Base-by-base conservation (phyloP, 92 coral and sea anemone genomes). In the Galaxea fascicularis region DNA sequence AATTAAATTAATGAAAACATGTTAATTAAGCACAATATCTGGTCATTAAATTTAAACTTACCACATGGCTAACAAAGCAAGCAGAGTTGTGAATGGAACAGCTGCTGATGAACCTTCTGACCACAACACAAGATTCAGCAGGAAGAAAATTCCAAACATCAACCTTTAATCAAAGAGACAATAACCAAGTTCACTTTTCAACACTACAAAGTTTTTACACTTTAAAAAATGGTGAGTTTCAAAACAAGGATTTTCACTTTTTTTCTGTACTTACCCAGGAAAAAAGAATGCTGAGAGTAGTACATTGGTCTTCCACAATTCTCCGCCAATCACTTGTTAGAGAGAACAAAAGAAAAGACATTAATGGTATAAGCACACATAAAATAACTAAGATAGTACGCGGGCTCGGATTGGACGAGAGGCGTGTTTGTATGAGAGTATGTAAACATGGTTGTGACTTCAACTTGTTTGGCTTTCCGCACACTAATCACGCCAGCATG, bases 251-350 rank as follows among this genome's bases (percentile, higher is more conserved):
- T 56, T 49, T 44, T 7, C 53, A 18, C n/a, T 20, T 58, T 45
- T 30, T 26, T 14, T 46, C 39, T 14, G 0, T 46, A 89, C 97
- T 83, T 89, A 96, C 99, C 99, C 99, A 73, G 99, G 99, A 57
- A 96, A 89, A 31, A 96, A 87, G 86, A 94, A 96, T 10, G 97
- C 93, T 4, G 99, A 92, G 76, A 96, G 92, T 17, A 96, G 82
- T 35, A 95, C 99, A 56, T 96, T 96, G 4, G 99, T 95, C 88
- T 94, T 94, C 99, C 99, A 96, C 27, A 94, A 88, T 64, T 96
- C 99, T 16, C 98, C 99, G 44, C 99, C 99, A 78, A 96, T 90
- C 95, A 96, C 99, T 96, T 59, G 27, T 79, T 72, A 46, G 28
- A 4, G 20, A 58, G n/a, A 17, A 26, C 22, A 27, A 30, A 4